A percentile compares a stretch with the other conserved stretches of the same genome.
These are phyloP conservation scores for Galeopsomyia nigrocyanea DNA, from an alignment of 2,888 invertebrate species.

Conservation along the genomic window DNA sequence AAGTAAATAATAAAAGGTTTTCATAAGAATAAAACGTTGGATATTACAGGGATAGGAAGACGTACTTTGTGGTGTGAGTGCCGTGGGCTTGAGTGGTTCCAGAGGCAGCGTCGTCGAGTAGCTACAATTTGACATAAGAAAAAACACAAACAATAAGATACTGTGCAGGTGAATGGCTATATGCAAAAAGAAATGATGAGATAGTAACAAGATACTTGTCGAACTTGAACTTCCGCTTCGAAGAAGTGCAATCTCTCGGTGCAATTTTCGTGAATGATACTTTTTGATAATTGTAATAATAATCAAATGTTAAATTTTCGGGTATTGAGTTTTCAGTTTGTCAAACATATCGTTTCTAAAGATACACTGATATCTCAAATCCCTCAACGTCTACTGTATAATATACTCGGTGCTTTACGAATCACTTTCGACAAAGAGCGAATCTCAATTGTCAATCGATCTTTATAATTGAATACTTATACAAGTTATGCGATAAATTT, in stretches of 20 bases:
- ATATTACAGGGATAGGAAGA: constrained; percentile 53
- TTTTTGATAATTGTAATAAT: neutral
- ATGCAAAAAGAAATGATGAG: constrained; percentile 27
- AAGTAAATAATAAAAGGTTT: neutral
- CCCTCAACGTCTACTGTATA: constrained; percentile 13
- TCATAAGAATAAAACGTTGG: constrained; percentile 20
- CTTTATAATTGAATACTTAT: constrained; percentile 5
- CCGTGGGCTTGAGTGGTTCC: constrained; percentile 70
- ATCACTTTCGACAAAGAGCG: constrained; percentile 8
- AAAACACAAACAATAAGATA: constrained; percentile 72
- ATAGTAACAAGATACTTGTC: constrained; percentile 27
- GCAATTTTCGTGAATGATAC: constrained; percentile 36
- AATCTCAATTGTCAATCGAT: constrained; percentile 29
- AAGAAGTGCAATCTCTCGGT: constrained; percentile 37
- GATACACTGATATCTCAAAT: constrained; percentile 8
- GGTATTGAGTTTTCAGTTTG: constrained; percentile 24
- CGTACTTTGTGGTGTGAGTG: constrained; percentile 63
- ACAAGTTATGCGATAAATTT: neutral
- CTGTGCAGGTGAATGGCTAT: constrained; percentile 64
- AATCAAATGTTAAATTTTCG: neutral
- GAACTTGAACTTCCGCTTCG: constrained; percentile 27
- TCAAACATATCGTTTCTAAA: neutral
- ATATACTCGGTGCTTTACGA: constrained; percentile 13
- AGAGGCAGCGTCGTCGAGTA: constrained; percentile 76
- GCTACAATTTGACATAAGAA: constrained; percentile 75